phyloP scores from a whole-genome alignment of 2,797 vertebrate species.

The Setipinna tenuifilis region DNA sequence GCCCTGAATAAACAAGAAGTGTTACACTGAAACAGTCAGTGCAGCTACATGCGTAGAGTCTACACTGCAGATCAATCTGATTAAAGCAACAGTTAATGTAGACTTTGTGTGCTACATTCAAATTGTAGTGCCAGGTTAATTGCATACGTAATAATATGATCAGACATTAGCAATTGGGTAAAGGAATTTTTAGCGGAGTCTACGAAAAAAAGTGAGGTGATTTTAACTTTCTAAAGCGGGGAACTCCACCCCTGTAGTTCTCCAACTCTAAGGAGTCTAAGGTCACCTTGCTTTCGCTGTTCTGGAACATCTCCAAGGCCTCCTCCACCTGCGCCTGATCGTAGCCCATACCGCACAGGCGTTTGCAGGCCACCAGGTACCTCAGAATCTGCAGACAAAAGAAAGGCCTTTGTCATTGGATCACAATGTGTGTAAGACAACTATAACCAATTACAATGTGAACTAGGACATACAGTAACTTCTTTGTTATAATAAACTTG shows the following conservation, averaged over 20 bases:
- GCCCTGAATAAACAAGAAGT: not conserved
- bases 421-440: not conserved
- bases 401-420: not conserved
- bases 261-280: not conserved
- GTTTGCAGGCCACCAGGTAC: constrained; percentile 85
- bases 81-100: too few relatives aligned
- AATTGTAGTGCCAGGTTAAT: too few relatives aligned
- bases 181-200: too few relatives aligned
- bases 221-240: not conserved
- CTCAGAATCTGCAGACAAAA: constrained; percentile 79
- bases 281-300: constrained; percentile 90
- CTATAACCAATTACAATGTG: not conserved
- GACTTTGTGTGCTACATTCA: too few relatives aligned
- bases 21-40: too few relatives aligned
- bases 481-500: not conserved
- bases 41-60: too few relatives aligned
- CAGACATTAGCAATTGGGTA: too few relatives aligned
- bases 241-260: not conserved
- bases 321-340: constrained; percentile 91
- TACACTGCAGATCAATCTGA: too few relatives aligned
- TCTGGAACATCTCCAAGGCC: constrained; percentile 97
- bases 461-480: not conserved
- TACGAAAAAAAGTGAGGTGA: not conserved
- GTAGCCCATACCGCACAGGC: constrained; percentile 85
- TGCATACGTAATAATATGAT: too few relatives aligned